These are phyloP conservation scores for Cataglyphis livida DNA, from an alignment of 2,888 invertebrate species.

Conservation along the genomic window DNA sequence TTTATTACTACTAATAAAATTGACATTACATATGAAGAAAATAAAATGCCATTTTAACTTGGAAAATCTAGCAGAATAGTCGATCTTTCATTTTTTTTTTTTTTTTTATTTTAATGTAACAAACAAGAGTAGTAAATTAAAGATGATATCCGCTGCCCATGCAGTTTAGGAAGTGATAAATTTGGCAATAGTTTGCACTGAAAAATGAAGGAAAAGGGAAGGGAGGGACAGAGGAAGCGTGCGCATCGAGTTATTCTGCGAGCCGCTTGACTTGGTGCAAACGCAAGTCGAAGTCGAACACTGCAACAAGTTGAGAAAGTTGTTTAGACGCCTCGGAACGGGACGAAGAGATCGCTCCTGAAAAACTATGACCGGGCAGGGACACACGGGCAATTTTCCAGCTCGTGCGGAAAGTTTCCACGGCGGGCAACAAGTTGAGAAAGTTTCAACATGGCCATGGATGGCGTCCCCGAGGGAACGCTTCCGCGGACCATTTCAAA, in stretches of 20 bases:
- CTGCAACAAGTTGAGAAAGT: slow-evolving; percentile 80
- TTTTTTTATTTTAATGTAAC: background rate
- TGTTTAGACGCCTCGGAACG: slow-evolving; percentile 70
- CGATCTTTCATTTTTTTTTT: background rate
- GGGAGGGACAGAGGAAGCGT: background rate
- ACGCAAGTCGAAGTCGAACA: slow-evolving; percentile 45
- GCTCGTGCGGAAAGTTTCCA: slow-evolving; percentile 63
- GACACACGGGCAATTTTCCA: slow-evolving; percentile 69
- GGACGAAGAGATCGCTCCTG: slow-evolving; percentile 54
- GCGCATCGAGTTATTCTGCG: slow-evolving; percentile 43
- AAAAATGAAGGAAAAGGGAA: background rate
- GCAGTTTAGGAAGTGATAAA: slow-evolving; percentile 9
- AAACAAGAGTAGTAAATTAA: slow-evolving; percentile 5
- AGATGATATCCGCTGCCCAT: slow-evolving; percentile 8
- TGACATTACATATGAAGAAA: background rate
- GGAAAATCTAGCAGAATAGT: background rate
- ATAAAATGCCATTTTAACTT: background rate
- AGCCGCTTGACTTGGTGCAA: slow-evolving; percentile 21
- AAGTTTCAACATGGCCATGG: slow-evolving; percentile 68
- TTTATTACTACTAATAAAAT: background rate
- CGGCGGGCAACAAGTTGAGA: slow-evolving; percentile 72
- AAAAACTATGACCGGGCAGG: slow-evolving; percentile 68
- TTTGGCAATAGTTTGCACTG: background rate
- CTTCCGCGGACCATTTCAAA: slow-evolving; percentile 60
- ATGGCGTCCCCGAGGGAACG: slow-evolving; percentile 47